Evolutionary conservation across 2,888 invertebrate genomes (phyloP).

Genomic region (Acronicta leporina): DNA sequence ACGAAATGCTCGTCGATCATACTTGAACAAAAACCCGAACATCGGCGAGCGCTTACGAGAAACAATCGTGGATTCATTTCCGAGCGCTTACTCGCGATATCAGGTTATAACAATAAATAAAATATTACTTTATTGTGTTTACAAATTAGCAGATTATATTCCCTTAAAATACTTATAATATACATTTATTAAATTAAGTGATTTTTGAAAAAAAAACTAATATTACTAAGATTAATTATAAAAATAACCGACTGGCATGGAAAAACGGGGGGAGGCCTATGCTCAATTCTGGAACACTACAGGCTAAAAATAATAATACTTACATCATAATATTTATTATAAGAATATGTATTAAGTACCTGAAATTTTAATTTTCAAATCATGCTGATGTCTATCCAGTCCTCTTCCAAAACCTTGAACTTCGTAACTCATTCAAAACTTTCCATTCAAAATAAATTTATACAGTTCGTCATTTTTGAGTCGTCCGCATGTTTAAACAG

Average conservation of each 20-base stretch:
- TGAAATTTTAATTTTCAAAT: background rate
- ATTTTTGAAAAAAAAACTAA: too few species aligned
- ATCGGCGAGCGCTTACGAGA: conserved; percentile 14
- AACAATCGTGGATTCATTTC: conserved; percentile 41
- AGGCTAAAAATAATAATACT: too few species aligned
- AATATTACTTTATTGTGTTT: conserved; percentile 10
- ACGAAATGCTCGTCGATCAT: conserved; percentile 44
- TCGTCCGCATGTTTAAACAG: conserved; percentile 7
- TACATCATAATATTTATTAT: too few species aligned
- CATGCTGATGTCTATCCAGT: background rate
- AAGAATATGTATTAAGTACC: too few species aligned
- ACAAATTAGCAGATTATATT: conserved; percentile 18
- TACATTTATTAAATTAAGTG: too few species aligned
- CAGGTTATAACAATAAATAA: conserved; percentile 14
- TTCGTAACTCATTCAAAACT: background rate
- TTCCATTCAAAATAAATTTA: conserved; percentile 5
- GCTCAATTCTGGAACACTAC: too few species aligned
- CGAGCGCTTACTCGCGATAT: conserved; percentile 12
- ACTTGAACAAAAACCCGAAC: conserved; percentile 27
- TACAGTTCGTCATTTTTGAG: conserved; percentile 9
- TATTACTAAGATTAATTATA: too few species aligned
- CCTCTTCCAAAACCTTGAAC: background rate
- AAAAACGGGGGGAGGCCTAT: too few species aligned
- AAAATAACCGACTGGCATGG: too few species aligned
- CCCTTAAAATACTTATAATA: background rate